Evolutionary conservation across 2,797 vertebrate genomes (phyloP).

Genomic region (Phrynocephalus forsythii): DNA sequence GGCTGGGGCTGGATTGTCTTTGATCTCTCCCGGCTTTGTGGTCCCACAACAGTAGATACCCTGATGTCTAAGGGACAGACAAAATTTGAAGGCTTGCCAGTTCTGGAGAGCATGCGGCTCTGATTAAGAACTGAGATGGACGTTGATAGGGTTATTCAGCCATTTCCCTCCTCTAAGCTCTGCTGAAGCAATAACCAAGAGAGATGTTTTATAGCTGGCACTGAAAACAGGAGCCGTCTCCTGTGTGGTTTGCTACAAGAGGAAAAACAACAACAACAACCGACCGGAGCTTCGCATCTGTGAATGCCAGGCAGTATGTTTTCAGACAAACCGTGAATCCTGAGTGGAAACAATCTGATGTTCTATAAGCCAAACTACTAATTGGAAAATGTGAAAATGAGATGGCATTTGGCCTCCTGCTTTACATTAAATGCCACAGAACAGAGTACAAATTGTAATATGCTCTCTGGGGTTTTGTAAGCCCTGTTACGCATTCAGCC

Average conservation of each 20-base stretch:
- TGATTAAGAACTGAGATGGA: neutral
- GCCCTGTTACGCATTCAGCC: neutral
- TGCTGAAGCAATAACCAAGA: neutral
- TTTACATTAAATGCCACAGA: neutral
- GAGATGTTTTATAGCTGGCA: conserved; percentile 14
- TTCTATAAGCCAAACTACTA: conserved; percentile 46
- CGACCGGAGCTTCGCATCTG: conserved; percentile 16
- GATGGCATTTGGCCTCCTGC: neutral
- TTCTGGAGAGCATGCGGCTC: neutral
- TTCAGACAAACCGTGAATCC: neutral
- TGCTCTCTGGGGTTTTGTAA: neutral
- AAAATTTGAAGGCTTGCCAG: neutral
- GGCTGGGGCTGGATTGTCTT: neutral
- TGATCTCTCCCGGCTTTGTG: no score
- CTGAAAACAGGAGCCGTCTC: conserved; percentile 23
- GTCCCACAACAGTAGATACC: neutral
- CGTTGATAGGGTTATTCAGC: neutral
- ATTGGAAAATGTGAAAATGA: conserved; percentile 26
- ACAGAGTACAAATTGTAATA: neutral
- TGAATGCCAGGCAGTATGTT: conserved; percentile 24
- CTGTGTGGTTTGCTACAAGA: neutral
- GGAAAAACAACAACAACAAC: conserved; percentile 33
- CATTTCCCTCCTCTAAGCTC: conserved; percentile 6
- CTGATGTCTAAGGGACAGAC: neutral
- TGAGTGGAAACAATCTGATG: conserved; percentile 29